These are phyloP conservation scores for Cabera pusaria DNA, from an alignment of 2,888 invertebrate genomes.

Conservation along the genomic window DNA sequence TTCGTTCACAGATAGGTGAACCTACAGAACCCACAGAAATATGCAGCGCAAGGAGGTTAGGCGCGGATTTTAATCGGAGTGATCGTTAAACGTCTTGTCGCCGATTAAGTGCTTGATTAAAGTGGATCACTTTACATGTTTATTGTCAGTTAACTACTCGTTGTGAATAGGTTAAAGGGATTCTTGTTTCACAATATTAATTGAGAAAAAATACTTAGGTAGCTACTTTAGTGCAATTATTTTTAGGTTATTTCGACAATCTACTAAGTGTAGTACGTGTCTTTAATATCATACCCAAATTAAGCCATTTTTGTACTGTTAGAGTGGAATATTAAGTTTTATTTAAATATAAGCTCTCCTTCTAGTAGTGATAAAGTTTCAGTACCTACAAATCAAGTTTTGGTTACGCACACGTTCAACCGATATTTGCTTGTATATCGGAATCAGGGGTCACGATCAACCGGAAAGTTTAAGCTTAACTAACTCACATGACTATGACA, in stretches of 20 bases:
- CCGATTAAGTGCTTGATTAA: slow-evolving; percentile 20
- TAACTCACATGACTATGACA: no score
- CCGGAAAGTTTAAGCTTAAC: slow-evolving; percentile 27
- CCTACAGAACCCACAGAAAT: slow-evolving; percentile 36
- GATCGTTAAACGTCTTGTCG: slow-evolving; percentile 30
- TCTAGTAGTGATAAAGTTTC: slow-evolving; percentile 24
- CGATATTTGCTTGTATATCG: slow-evolving; percentile 49
- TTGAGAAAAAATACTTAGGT: no score
- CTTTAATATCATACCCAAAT: no score
- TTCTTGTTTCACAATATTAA: no score
- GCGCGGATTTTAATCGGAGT: slow-evolving; percentile 48
- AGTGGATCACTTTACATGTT: slow-evolving; percentile 21
- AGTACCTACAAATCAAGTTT: slow-evolving; percentile 40
- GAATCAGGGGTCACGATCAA: slow-evolving; percentile 51
- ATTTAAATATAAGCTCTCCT: no score
- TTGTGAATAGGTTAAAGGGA: slow-evolving; percentile 12
- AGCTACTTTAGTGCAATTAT: no score
- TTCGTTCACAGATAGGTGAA: slow-evolving; percentile 9
- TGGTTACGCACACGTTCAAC: slow-evolving; percentile 39
- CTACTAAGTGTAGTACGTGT: no score
- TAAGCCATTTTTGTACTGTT: no score
- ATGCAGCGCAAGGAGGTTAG: slow-evolving; percentile 42
- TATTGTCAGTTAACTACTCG: slow-evolving; percentile 8
- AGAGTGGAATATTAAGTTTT: no score
- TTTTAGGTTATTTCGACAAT: no score